Evolutionary conservation across 2,797 vertebrate species (phyloP), one percentile per base, ranked within the genome.

Genomic region (Scomberomorus guttatus): DNA sequence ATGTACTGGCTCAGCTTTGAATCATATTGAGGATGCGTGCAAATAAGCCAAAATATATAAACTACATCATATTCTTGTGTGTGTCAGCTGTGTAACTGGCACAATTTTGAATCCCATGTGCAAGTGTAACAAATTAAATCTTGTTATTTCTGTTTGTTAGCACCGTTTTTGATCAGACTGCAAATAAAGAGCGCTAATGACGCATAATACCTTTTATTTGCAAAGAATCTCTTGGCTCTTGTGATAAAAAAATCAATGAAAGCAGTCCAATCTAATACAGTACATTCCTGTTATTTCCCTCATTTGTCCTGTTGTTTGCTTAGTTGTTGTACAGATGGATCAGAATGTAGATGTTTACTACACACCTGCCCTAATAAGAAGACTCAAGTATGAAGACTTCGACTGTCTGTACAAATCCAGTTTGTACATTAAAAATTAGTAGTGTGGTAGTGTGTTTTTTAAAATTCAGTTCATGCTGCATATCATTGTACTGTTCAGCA

Each of bases 401-500:
- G 32, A 65, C 29, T 32, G 20, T 54, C 1, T 48, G 18, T 69
- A 14, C 18, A 71, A 60, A 54, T 78, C 29, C 18, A 52, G 44
- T 60, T 72, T 42, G 56, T 75, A 74, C 55, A 32, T 61, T 61
- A 1, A 69, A 27, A 9, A 3, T 48, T 61, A 20, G 63, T 32
- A 15, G 20, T 54, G 37, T 67, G 44, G 15, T 52, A 34, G 39
- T 51, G 27, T 57, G 54, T 56, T 73, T 51, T 68, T 44, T 48
- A 17, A 39, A 62, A 67, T 64, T 63, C n/a, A n/a, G 32, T 67
- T 81, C 77, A 73, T 70, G 15, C 48, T 78, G 59, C 52, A 13
- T 67, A 44, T 77, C 67, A 56, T 71, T 65, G 17, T n/a, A 32
- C 60, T 63, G 5, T 64, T 76, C 73, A 72, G 59, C 62, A 74